A percentile compares a stretch with the other conserved stretches of the same genome.
These are phyloP conservation scores for Montipora foliosa DNA, from an alignment of 64 coral and sea anemone species.

Conservation along the genomic window DNA sequence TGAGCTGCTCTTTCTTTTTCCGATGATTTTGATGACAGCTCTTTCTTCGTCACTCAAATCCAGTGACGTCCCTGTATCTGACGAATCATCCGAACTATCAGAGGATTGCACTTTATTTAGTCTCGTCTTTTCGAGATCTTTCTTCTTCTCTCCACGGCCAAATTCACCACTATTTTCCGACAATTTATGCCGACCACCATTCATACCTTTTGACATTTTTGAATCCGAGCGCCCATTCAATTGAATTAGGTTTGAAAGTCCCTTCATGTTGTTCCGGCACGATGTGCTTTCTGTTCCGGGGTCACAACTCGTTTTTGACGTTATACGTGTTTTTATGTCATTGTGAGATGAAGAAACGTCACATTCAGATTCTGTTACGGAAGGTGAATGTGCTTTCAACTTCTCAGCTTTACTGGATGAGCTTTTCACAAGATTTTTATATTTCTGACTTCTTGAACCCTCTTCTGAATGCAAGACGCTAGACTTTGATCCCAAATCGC, in stretches of 20 bases:
- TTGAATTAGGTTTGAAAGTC: neutral
- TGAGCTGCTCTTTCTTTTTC: too few relatives aligned
- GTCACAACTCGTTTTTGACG: neutral
- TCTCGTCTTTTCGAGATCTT: neutral
- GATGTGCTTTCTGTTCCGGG: neutral
- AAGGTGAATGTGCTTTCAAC: too few relatives aligned
- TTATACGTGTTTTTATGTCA: too few relatives aligned
- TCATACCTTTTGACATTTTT: neutral
- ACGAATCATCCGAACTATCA: neutral
- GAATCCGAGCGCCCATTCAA: neutral
- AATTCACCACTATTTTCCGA: neutral
- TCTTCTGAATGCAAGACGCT: neutral
- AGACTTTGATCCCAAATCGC: neutral
- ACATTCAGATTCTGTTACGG: neutral
- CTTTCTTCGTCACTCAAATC: neutral
- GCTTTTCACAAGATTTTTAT: neutral
- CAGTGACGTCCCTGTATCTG: neutral
- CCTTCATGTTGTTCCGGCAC: neutral
- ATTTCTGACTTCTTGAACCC: too few relatives aligned
- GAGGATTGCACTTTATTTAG: neutral
- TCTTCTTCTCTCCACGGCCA: neutral
- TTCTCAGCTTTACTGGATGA: neutral
- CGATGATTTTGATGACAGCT: neutral
- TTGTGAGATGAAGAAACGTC: neutral
- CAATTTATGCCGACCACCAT: neutral